Evolutionary conservation across 2,888 invertebrate genomes (phyloP).

Genomic region (Chrysolina haemoptera): DNA sequence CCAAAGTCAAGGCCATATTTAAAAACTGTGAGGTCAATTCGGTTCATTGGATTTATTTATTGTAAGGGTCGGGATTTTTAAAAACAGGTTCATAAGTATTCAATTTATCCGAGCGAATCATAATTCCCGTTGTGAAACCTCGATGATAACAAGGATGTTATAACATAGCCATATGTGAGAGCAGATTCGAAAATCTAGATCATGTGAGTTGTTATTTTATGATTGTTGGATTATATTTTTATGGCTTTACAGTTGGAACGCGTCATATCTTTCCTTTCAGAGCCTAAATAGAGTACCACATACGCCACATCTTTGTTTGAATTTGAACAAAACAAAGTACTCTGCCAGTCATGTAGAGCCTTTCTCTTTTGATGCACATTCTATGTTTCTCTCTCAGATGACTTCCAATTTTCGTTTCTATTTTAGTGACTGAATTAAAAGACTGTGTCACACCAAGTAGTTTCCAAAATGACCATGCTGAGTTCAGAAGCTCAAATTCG

Average conservation of each 20-base stretch:
- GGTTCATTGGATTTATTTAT: slow-evolving; percentile 59
- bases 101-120: slow-evolving; percentile 8
- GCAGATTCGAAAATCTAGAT: not conserved
- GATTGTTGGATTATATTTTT: not conserved
- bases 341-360: slow-evolving; percentile 58
- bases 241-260: not conserved
- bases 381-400: slow-evolving; percentile 41
- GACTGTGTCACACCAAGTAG: slow-evolving; percentile 46
- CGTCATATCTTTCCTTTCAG: not conserved
- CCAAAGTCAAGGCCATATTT: slow-evolving; percentile 65
- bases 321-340: slow-evolving; percentile 48
- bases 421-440: slow-evolving; percentile 57
- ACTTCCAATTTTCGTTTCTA: slow-evolving; percentile 40
- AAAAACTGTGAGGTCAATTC: slow-evolving; percentile 65
- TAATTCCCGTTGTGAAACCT: slow-evolving; percentile 19
- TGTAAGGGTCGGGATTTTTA: slow-evolving; percentile 4
- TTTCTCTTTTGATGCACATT: slow-evolving; percentile 57
- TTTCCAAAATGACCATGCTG: slow-evolving; percentile 62
- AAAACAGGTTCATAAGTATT: slow-evolving; percentile 11
- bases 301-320: slow-evolving; percentile 32
- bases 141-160: slow-evolving; percentile 2
- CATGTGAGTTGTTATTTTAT: slow-evolving; percentile 11
- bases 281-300: slow-evolving; percentile 24
- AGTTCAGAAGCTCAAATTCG: slow-evolving; percentile 83
- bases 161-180: slow-evolving; percentile 4